A percentile compares a stretch with the other conserved stretches of the same genome.
Evolutionary conservation across 2,113 vertebrate species (phyloP).

Genomic region (Caracal caracal): DNA sequence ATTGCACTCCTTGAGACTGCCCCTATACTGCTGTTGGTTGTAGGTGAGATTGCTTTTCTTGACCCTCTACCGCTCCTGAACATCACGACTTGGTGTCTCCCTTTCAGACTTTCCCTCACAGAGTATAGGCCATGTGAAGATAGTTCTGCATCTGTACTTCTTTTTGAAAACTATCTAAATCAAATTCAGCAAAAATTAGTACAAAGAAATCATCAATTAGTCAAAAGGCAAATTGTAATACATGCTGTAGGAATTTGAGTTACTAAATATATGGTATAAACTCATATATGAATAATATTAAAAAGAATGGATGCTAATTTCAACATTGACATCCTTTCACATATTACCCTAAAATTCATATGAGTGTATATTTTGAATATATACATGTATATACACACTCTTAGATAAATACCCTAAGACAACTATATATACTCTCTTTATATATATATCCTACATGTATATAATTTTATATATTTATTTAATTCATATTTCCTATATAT

Average conservation of each 20-base stretch:
- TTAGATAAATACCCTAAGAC: neutral
- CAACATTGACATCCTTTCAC: neutral
- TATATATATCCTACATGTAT: neutral
- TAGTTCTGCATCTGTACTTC: neutral
- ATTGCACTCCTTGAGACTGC: neutral
- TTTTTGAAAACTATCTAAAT: neutral
- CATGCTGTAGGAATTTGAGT: neutral
- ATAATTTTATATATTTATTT: neutral
- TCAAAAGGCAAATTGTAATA: neutral
- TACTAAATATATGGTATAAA: neutral
- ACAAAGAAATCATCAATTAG: neutral
- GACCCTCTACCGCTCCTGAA: neutral
- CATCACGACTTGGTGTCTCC: neutral
- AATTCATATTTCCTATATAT: neutral
- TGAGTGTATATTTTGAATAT: neutral
- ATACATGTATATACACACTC: neutral
- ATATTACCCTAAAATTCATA: neutral
- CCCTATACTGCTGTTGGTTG: too few species aligned
- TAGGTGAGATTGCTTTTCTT: neutral
- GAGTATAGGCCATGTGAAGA: neutral
- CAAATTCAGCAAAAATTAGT: neutral
- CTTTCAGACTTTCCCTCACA: neutral
- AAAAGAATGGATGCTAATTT: neutral
- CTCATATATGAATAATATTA: neutral
- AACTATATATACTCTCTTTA: neutral